Evolutionary conservation across 2,888 invertebrate species (phyloP).

Genomic region (Eupeodes latifasciatus): DNA sequence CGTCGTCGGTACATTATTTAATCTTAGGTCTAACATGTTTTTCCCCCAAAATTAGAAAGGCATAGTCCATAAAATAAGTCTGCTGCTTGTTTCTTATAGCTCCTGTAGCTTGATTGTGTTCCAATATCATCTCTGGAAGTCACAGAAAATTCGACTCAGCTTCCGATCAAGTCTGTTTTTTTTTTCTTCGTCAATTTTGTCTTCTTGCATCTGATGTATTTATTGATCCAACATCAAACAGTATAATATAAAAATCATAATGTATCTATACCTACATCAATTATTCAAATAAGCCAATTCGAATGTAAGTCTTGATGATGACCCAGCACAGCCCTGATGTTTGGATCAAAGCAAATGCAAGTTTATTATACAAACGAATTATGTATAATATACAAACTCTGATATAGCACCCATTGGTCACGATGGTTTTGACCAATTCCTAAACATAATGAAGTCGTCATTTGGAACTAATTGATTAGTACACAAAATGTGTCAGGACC

Average conservation of each 20-base stretch:
- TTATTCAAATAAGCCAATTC: constrained; percentile 61
- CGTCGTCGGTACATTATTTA: no score
- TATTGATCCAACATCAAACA: not conserved
- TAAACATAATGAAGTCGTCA: constrained; percentile 69
- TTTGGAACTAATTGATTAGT: constrained; percentile 74
- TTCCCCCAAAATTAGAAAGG: no score
- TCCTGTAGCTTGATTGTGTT: no score
- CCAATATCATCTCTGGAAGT: no score
- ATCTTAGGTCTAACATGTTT: no score
- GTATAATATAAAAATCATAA: not conserved
- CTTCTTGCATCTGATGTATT: not conserved
- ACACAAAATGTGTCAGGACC: constrained; percentile 68
- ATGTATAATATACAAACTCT: not conserved
- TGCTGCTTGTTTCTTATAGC: no score
- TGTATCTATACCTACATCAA: constrained; percentile 34
- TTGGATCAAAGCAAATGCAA: constrained; percentile 54
- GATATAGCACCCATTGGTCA: constrained; percentile 59
- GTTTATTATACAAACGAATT: constrained; percentile 24
- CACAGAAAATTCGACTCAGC: no score
- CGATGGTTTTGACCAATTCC: constrained; percentile 63
- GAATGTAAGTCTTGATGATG: constrained; percentile 18
- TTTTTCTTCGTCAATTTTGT: not conserved
- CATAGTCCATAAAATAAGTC: no score
- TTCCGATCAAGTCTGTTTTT: not conserved
- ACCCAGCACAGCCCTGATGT: not conserved